Conservation (phyloP, 2,797 vertebrate species). For the Sylvilagus floridanus region DNA sequence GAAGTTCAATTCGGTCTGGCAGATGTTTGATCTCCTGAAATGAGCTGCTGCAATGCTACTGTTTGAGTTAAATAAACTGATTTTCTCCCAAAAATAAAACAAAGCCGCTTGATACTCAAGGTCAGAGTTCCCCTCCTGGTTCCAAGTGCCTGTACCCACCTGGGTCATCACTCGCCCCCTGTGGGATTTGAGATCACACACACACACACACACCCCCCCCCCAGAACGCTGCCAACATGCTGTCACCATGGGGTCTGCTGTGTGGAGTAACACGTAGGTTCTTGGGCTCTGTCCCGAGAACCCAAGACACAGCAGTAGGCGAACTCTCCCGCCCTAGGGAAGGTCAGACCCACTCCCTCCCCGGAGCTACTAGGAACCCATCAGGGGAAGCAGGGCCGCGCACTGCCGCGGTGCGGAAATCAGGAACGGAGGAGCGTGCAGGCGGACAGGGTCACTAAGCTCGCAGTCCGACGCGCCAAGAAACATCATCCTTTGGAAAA, state of each 20-base stretch:
- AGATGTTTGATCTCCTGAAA: too few relatives aligned
- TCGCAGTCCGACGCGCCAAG: background rate
- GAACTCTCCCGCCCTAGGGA: background rate
- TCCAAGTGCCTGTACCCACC: background rate
- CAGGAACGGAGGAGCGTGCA: background rate
- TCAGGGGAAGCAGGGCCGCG: background rate
- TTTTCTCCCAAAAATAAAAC: too few relatives aligned
- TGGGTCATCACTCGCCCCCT: too few relatives aligned
- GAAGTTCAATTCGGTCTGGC: too few relatives aligned
- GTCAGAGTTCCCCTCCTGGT: background rate
- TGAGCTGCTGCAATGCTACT: too few relatives aligned
- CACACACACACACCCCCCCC: too few relatives aligned
- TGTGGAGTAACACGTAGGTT: background rate
- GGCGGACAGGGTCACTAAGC: background rate
- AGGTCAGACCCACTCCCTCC: background rate
- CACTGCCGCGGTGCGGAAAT: background rate
- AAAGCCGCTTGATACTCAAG: background rate
- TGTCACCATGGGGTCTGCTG: background rate
- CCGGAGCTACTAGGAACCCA: background rate
- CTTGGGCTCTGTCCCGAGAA: background rate
- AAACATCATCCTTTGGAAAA: background rate
- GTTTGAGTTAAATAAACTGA: too few relatives aligned
- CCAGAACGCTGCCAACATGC: background rate
- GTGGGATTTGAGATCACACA: too few relatives aligned
- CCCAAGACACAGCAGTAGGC: background rate